These are phyloP conservation scores for Sclerurus mexicanus DNA, from an alignment of 2,113 vertebrate genomes.

Conservation along the genomic window DNA sequence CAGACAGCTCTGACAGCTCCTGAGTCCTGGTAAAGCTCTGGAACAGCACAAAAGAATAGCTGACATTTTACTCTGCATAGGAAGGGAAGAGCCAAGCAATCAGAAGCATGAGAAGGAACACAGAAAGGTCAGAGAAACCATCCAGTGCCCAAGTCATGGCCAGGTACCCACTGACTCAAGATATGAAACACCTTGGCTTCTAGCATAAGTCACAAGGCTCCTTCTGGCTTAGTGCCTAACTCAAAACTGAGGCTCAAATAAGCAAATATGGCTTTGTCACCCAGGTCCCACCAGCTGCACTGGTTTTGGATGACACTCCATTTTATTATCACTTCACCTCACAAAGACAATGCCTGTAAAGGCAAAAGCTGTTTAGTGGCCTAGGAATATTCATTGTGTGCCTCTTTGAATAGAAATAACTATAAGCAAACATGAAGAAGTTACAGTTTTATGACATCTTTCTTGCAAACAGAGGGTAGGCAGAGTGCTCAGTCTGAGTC, in stretches of 20 bases:
- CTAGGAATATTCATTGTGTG: not conserved
- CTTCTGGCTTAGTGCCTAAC: not conserved
- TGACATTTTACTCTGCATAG: not conserved
- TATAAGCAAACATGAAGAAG: not conserved
- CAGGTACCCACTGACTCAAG: rapidly evolving
- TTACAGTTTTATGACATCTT: not conserved
- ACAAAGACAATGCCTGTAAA: not conserved
- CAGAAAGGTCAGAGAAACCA: not conserved
- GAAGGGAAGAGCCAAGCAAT: not conserved
- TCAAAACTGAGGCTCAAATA: not conserved
- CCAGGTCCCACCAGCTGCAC: not conserved
- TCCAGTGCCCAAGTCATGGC: not conserved
- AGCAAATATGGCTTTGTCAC: not conserved
- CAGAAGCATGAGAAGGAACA: not conserved
- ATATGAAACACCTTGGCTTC: not conserved
- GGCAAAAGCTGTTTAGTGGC: not conserved
- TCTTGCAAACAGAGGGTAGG: not conserved
- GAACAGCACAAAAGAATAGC: not conserved
- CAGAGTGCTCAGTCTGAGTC: not conserved
- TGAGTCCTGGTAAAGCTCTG: not conserved
- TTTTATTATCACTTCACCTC: not conserved
- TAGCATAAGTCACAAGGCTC: not conserved
- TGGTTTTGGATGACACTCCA: not conserved
- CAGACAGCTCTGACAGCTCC: constrained; percentile 2
- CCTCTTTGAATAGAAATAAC: not conserved